Percentiles rank a stretch among this genome's conserved stretches.
Conservation (phyloP, 2,113 vertebrate genomes). For the Ptychochromis oligacanthus region DNA sequence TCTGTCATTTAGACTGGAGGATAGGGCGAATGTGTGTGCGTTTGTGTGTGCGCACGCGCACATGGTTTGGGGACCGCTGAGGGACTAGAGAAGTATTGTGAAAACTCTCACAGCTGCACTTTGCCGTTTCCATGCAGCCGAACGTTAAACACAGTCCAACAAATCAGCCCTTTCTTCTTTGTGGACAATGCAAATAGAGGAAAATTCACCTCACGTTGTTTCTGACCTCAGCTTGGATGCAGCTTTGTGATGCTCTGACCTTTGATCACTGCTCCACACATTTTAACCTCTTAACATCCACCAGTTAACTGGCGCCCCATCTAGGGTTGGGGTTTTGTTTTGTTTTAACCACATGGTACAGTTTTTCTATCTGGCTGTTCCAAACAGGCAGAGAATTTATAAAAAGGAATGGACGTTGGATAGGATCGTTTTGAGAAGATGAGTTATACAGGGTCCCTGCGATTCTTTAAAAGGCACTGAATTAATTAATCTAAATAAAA, state of each 20-base stretch:
- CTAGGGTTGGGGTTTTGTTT: too few relatives aligned
- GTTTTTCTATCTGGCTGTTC: too few relatives aligned
- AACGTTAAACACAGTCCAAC: not conserved
- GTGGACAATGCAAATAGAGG: not conserved
- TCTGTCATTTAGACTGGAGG: conserved; percentile 67
- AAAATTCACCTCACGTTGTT: not conserved
- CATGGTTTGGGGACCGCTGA: conserved; percentile 7
- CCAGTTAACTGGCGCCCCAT: too few relatives aligned
- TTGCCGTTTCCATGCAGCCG: conserved; percentile 8
- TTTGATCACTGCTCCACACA: not conserved
- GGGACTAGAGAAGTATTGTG: conserved; percentile 42
- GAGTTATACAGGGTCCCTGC: not conserved
- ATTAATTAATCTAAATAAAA: not conserved
- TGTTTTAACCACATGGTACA: too few relatives aligned
- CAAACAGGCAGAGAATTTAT: too few relatives aligned
- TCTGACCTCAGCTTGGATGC: not conserved
- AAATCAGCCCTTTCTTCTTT: conserved; percentile 3
- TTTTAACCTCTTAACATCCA: too few relatives aligned
- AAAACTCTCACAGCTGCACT: conserved; percentile 63
- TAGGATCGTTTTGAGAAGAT: not conserved
- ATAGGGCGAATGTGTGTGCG: conserved; percentile 18
- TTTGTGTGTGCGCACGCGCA: conserved; percentile 23
- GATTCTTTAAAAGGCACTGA: not conserved
- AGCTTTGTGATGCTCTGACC: not conserved
- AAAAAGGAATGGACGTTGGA: too few relatives aligned